Conservation (phyloP, 2,797 vertebrate species). For the Echeneis naucrates region DNA sequence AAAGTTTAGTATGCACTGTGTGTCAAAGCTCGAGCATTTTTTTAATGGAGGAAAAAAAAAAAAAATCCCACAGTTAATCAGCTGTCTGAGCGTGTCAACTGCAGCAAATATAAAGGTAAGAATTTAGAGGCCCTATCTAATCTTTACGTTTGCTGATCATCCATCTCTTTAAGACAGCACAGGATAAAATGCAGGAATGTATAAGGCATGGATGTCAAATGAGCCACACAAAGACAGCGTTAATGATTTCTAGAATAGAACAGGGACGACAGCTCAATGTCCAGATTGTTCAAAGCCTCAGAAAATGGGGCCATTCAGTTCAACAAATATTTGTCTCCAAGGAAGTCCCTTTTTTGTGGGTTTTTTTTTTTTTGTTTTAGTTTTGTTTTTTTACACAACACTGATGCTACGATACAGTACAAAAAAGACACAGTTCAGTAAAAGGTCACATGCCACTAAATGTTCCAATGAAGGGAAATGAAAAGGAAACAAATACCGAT, state of each 20-base stretch:
- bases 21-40: background rate
- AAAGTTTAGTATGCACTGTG: background rate
- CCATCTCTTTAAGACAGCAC: slow-evolving; percentile 27
- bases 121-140: slow-evolving; percentile 41
- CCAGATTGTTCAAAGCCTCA: background rate
- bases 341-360: background rate
- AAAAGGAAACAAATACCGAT: background rate
- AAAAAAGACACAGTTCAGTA: slow-evolving; percentile 28
- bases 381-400: background rate
- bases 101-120: slow-evolving; percentile 4
- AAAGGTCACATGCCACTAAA: background rate
- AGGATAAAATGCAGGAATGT: slow-evolving; percentile 32
- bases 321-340: slow-evolving; percentile 47
- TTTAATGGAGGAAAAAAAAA: background rate
- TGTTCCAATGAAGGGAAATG: background rate
- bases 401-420: background rate
- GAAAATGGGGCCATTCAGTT: slow-evolving; percentile 23
- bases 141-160: slow-evolving; percentile 37
- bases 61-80: slow-evolving; percentile 23
- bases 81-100: background rate
- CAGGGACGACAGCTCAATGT: slow-evolving; percentile 7
- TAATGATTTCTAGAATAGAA: slow-evolving; percentile 61
- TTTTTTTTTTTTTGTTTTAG: no score
- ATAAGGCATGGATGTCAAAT: slow-evolving; percentile 18
- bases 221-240: slow-evolving; percentile 49